These are phyloP conservation scores for Emys orbicularis DNA, from an alignment of 2,797 vertebrate genomes.

Conservation along the genomic window DNA sequence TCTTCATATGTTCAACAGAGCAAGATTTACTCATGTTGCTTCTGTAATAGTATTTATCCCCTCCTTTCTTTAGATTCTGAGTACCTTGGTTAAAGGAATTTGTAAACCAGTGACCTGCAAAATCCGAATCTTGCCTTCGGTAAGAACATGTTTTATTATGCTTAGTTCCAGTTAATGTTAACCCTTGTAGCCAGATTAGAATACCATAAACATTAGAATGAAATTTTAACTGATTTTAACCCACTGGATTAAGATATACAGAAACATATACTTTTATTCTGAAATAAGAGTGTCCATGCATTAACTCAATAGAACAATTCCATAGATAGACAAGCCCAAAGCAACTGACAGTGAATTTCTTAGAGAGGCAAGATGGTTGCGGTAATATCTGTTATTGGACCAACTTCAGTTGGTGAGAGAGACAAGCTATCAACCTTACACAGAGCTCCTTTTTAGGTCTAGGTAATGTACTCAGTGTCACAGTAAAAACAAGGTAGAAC, in stretches of 20 bases:
- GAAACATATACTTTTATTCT: not conserved
- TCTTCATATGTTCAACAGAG: not conserved
- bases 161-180: not conserved
- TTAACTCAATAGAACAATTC: not conserved
- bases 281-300: not conserved
- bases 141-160: slow-evolving; percentile 76
- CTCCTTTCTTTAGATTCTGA: slow-evolving; percentile 86
- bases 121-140: slow-evolving; percentile 93
- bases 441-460: not conserved
- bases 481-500: not conserved
- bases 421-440: not conserved
- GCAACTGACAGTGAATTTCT: not conserved
- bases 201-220: not conserved
- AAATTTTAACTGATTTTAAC: not conserved
- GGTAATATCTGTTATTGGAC: not conserved
- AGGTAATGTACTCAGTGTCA: not conserved
- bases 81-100: slow-evolving; percentile 89
- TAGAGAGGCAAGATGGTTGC: not conserved
- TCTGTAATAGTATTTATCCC: not conserved
- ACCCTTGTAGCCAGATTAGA: not conserved
- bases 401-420: not conserved
- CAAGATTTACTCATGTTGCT: not conserved
- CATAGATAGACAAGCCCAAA: not conserved
- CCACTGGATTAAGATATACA: not conserved
- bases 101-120: slow-evolving; percentile 95